These are phyloP conservation scores for Parasteatoda tepidariorum DNA, from an alignment of 1,140 invertebrate species.

Conservation along the genomic window DNA sequence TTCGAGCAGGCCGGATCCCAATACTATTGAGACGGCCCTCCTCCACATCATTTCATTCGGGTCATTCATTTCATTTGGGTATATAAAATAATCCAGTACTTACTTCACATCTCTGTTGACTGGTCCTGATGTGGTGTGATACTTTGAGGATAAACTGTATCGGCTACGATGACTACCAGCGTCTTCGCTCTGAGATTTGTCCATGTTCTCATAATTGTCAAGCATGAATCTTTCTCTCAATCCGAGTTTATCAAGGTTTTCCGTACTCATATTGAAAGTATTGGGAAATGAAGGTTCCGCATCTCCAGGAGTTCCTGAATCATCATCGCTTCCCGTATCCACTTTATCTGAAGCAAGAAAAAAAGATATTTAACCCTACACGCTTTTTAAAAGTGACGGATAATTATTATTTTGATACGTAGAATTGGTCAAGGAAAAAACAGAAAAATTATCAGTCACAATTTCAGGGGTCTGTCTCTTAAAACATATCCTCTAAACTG, in stretches of 20 bases:
- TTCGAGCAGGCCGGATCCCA: too few species aligned
- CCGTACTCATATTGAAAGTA: conserved; percentile 73
- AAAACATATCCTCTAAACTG: too few species aligned
- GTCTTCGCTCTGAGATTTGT: conserved; percentile 62
- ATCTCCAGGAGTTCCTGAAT: conserved; percentile 60
- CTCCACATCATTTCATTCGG: too few species aligned
- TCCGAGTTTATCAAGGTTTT: conserved; percentile 78
- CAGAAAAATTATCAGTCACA: too few species aligned
- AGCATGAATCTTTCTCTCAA: conserved; percentile 80
- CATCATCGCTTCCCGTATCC: conserved; percentile 76
- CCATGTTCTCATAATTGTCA: conserved; percentile 81
- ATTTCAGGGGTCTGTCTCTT: too few species aligned
- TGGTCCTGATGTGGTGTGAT: conserved; percentile 44
- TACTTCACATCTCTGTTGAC: conserved; percentile 16
- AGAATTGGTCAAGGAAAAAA: too few species aligned
- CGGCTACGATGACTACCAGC: conserved; percentile 4
- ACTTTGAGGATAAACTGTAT: conserved; percentile 64
- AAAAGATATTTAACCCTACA: neutral
- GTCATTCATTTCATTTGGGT: too few species aligned
- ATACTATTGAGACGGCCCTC: too few species aligned
- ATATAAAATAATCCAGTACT: too few species aligned
- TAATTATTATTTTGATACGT: too few species aligned
- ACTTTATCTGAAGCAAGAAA: conserved; percentile 21
- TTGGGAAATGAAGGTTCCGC: conserved; percentile 52
- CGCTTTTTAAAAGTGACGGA: too few species aligned